Evolutionary conservation across 1,140 invertebrate species (phyloP).

Genomic region (Cherax quadricarinatus): DNA sequence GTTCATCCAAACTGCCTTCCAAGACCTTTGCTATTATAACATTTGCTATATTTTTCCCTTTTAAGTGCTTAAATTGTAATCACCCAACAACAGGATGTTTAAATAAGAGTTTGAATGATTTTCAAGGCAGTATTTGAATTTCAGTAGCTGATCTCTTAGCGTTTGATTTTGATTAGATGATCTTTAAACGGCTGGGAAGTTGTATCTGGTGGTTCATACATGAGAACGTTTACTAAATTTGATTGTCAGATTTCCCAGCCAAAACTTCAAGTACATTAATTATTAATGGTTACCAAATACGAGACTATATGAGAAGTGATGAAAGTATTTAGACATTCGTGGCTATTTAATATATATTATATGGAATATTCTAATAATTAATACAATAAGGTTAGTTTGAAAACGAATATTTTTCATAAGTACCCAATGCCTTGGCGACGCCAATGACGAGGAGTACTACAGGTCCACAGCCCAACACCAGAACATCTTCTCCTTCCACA

Average conservation of each 20-base stretch:
- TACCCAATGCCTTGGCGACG: conserved; percentile 63
- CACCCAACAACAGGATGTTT: no score
- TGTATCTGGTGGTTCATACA: no score
- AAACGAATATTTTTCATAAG: neutral
- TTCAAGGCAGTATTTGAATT: no score
- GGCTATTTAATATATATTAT: neutral
- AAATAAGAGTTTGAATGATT: no score
- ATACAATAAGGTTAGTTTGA: neutral
- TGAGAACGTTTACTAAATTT: no score
- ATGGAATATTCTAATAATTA: neutral
- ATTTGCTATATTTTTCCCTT: no score
- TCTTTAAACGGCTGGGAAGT: no score
- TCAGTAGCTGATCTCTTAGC: no score
- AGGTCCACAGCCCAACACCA: conserved; percentile 66
- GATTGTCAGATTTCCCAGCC: neutral
- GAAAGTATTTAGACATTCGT: neutral
- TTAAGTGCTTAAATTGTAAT: no score
- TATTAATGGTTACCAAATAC: neutral
- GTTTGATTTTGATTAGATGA: no score
- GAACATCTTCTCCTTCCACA: conserved; percentile 58
- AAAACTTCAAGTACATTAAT: neutral
- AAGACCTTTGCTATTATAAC: no score
- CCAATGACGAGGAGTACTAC: conserved; percentile 62
- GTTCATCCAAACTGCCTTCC: no score
- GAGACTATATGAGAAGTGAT: neutral